Base-by-base conservation (phyloP, 2,797 vertebrate species). In the Microctenopoma lineatum region DNA sequence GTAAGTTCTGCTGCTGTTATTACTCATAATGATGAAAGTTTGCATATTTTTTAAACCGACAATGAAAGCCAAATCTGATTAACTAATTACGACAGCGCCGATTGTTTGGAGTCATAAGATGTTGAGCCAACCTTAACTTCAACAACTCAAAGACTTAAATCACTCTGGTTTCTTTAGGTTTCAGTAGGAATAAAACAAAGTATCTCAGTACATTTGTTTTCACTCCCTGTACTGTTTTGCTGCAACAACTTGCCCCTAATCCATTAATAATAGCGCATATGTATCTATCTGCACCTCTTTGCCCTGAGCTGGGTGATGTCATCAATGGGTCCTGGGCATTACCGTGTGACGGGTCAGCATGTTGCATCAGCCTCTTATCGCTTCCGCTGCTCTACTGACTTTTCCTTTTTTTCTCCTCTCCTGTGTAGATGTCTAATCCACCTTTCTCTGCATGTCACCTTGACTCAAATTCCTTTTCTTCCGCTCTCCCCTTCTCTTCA, bases 21-120 rank as follows among this genome's bases (percentile, higher is more conserved):
- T 81, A 84, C 68, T 84, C 68, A 85, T 72, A 83, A 85, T 83
- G 85, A 84, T 84, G 80, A 60, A 77, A 80, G 79, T 85, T 75
- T 85, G 74, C 79, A 81, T 84, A 79, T 85, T 89, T 81, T 79
- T 80, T 85, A 80, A 84, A 59, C 59, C 73, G 80, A 86, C 73
- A 86, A 87, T 73, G 61, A 59, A 77, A 87, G 78, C 66, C 62
- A 59, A 77, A 87, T 80, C 68, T 58, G 77, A 89, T 89, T 87
- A 85, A 68, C 63, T 70, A 83, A 87, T 87, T 67, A 89, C 63
- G 75, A 75, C 73, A 71, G 66, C 68, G 42, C 53, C 83, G 84
- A 86, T 88, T 84, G 71, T 85, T 87, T 84, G 70, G 80, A 81
- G 46, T 5, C 5, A 7, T 32, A 32, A 32, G 76, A 79, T 77